Percentiles rank a stretch among this genome's conserved stretches.
phyloP scores from a whole-genome alignment of 2,113 vertebrate genomes.

The Urocitellus parryii region DNA sequence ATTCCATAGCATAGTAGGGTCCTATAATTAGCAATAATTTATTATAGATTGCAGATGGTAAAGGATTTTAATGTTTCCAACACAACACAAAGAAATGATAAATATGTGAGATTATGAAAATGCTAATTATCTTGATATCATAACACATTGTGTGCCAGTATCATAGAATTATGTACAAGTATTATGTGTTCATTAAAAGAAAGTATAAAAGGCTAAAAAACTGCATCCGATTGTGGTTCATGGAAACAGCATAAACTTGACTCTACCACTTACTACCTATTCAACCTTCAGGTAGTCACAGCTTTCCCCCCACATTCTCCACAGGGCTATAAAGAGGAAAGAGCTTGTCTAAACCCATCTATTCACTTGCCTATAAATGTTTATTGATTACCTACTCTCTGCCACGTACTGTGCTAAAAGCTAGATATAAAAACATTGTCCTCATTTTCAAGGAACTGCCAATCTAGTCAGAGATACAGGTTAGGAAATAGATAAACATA shows the following conservation, averaged over 20 bases:
- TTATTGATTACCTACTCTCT: neutral
- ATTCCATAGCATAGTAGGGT: neutral
- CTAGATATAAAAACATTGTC: neutral
- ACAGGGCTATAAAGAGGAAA: neutral
- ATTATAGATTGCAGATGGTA: neutral
- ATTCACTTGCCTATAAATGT: neutral
- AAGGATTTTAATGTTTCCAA: neutral
- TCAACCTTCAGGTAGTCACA: neutral
- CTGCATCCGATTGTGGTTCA: neutral
- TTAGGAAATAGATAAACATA: neutral
- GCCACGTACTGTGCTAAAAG: neutral
- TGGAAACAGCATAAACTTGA: neutral
- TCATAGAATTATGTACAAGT: neutral
- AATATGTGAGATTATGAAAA: neutral
- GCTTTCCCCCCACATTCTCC: neutral
- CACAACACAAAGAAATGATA: neutral
- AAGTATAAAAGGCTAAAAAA: neutral
- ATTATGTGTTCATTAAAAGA: neutral
- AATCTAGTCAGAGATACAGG: neutral
- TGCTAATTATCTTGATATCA: neutral
- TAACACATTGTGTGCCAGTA: neutral
- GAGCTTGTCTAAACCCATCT: neutral
- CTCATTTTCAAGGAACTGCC: neutral
- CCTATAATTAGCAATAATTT: neutral
- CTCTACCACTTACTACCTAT: neutral